These are phyloP conservation scores for Asteroscopus sphinx DNA, from an alignment of 2,888 invertebrate species.

Conservation along the genomic window DNA sequence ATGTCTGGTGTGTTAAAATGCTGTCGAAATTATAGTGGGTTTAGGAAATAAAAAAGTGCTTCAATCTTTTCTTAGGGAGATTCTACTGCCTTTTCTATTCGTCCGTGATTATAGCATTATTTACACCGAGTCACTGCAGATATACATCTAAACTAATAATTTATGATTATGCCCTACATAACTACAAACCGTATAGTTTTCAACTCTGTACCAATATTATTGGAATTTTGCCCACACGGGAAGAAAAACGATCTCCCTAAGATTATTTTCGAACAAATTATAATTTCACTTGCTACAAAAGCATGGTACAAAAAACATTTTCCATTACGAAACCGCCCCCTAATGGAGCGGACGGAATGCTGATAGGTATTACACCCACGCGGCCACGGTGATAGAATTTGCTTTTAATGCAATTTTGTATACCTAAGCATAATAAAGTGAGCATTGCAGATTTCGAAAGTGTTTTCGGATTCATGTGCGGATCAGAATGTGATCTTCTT, in stretches of 20 bases:
- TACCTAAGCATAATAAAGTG: too few species aligned
- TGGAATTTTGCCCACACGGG: conserved; percentile 32
- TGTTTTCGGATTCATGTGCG: too few species aligned
- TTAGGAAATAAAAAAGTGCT: too few species aligned
- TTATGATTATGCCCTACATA: conserved; percentile 25
- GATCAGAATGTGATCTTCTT: neutral
- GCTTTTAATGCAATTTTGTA: neutral
- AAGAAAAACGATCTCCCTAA: neutral
- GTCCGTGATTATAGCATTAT: too few species aligned
- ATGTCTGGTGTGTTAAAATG: too few species aligned
- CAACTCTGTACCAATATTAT: neutral
- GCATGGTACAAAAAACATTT: neutral
- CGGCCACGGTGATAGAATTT: too few species aligned
- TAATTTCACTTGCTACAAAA: conserved; percentile 8
- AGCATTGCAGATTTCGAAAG: too few species aligned
- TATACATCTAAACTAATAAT: conserved; percentile 13
- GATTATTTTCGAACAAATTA: conserved; percentile 11
- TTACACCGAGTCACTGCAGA: neutral
- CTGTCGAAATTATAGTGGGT: too few species aligned
- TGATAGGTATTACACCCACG: conserved; percentile 7
- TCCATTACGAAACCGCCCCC: conserved; percentile 7
- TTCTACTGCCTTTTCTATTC: too few species aligned
- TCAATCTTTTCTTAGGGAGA: too few species aligned
- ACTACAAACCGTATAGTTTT: conserved; percentile 9
- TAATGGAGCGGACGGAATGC: conserved; percentile 15